Evolutionary conservation across 2,113 vertebrate genomes (phyloP).

Genomic region (Toxotes jaculatrix): DNA sequence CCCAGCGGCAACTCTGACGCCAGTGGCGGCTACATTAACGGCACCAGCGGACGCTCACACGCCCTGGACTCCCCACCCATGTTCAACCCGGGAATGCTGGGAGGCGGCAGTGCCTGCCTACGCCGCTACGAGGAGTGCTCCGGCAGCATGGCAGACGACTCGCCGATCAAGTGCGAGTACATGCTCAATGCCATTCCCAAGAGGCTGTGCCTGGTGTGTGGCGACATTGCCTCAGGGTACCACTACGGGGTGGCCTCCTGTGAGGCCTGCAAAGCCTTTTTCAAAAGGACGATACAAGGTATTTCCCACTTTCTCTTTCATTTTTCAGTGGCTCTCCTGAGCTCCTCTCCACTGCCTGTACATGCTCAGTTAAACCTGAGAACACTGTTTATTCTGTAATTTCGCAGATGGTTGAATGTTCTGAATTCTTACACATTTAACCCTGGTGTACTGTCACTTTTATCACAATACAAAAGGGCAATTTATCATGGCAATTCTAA

Average conservation of each 20-base stretch:
- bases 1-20: constrained; percentile 93
- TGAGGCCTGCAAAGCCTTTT: constrained; percentile 99
- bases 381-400: constrained; percentile 16
- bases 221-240: constrained; percentile 97
- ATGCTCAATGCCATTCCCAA: constrained; percentile 97
- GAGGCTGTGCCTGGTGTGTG: constrained; percentile 96
- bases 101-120: constrained; percentile 86
- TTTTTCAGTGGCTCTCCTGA: constrained; percentile 28
- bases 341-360: constrained; percentile 7
- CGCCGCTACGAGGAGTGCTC: constrained; percentile 94
- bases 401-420: constrained; percentile 16
- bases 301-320: constrained; percentile 59
- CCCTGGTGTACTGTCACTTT: background rate
- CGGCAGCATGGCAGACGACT: constrained; percentile 90
- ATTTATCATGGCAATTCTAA: background rate
- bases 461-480: background rate
- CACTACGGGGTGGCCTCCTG: constrained; percentile 99
- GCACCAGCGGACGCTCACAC: constrained; percentile 89
- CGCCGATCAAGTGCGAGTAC: constrained; percentile 96
- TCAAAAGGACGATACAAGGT: constrained; percentile 99
- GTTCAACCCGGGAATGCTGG: constrained; percentile 89
- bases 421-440: background rate
- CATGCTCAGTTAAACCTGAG: background rate
- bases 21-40: constrained; percentile 90
- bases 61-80: constrained; percentile 93